Evolutionary conservation across 1,140 invertebrate genomes (phyloP), one percentile per base, ranked within the genome.

Genomic region (Oedothorax gibbosus): DNA sequence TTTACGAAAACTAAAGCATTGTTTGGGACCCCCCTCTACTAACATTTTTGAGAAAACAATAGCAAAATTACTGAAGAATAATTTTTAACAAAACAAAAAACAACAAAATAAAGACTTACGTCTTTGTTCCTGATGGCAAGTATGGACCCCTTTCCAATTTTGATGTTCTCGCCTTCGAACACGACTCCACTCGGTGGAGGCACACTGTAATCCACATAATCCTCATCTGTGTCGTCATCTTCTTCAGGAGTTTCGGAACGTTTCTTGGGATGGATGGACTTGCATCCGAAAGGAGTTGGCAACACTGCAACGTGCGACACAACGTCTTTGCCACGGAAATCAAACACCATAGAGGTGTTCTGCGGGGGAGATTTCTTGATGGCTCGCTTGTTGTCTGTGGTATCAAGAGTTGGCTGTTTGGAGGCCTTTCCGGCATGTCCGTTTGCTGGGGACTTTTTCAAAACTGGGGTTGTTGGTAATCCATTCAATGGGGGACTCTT

Each of bases 131-230:
- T 91, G 78, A 93, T 93, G 86, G 93, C 93, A 75, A 96, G 91
- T 90, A 94, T 94, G 88, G 94, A 95, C 89, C 93, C 93, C 64
- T 95, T 95, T 90, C 96, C 96, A 90, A 97, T 96, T 88, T 97
- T 93, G 87, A 97, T 92, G 90, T 96, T 97, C 89, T 95, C 95
- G 89, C 96, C 96, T 89, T 94, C 93, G 90, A 97, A 97, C 83
- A 93, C 92, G 77, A 97, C 94, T 89, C 94, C 93, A 90, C 94
- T 96, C 6, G 87, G 87, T 68, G 85, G 53, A 57, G 87, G 87
- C 91, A 91, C 81, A 91, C 91, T 88, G 53, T 91, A 91, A 81
- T 87, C 87, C 81, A 91, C 90, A 72, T 91, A 91, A 75, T 91
- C 90, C 82, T 93, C 93, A 81, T 92, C 92, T 86, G 93, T 93